Evolutionary conservation across 2,113 vertebrate genomes (phyloP), one percentile per base, ranked within the genome.

Genomic region (Zeus faber): DNA sequence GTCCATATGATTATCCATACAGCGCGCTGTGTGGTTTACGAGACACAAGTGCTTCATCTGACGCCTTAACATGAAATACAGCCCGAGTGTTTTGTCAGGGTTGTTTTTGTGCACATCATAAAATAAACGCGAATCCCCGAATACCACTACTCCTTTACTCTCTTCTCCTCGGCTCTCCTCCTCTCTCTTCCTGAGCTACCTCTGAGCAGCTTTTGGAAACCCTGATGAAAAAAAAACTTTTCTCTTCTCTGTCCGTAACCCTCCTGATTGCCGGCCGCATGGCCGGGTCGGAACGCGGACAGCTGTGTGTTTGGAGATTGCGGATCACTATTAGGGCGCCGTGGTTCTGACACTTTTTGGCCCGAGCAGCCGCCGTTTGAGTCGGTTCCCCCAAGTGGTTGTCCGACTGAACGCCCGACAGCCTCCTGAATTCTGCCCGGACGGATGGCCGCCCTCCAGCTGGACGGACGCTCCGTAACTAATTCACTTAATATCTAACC

Each of bases 1-100:
- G 58, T 23, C 52, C 46, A 41, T 40, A 65, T 54, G 68, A 58
- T 67, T 54, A 49, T 72, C 52, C 54, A 65, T 73, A 67, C 70
- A 54, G 13, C n/a, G n/a, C n/a, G n/a, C n/a, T n/a, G n/a, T n/a
- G n/a, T n/a, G n/a, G n/a, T n/a, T 17, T 11, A 40, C 37, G 2
- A 17, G n/a, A 37, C 33, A 37, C 6, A 37, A 37, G 33, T 37
- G 33, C 33, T 5, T 37, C 33, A 14, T 4, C 33, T 37, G 33
- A n/a, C n/a, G n/a, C n/a, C n/a, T n/a, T n/a, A n/a, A n/a, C n/a
- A 37, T n/a, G 33, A 5, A 37, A 11, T n/a, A 14, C 33, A 14
- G 2, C 13, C 13, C 6, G n/a, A 33, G 31, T 33, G 31, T 33
- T 33, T 13, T 13, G 9, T 33, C 31, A 33, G 33, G 11, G 6